These are phyloP conservation scores for Aurelia aurita complex sp. Pacific DNA, from an alignment of 30 jellyfish, hydroid and myxozoan species.

Conservation along the genomic window DNA sequence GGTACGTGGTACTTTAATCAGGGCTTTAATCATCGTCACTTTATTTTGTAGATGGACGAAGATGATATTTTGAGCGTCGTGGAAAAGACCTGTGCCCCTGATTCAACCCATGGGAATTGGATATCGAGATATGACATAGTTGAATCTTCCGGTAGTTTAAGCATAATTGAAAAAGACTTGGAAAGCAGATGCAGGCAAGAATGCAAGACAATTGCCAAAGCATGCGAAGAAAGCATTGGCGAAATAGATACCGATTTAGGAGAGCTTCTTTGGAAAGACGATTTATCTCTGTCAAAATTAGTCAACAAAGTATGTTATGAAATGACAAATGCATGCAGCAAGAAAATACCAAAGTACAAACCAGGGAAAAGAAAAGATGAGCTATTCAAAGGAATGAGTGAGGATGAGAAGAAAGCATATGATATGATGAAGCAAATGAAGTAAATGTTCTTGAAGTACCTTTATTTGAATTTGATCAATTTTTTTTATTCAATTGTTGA, in stretches of 20 bases:
- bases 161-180: conserved; percentile 53
- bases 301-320: conserved; percentile 79
- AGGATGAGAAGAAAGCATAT: conserved; percentile 80
- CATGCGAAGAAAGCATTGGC: conserved; percentile 92
- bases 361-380: conserved; percentile 81
- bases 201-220: conserved; percentile 86
- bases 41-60: conserved; percentile 74
- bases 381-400: conserved; percentile 70
- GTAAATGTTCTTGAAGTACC: conserved; percentile 34
- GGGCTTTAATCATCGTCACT: background rate
- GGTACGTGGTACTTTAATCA: no score
- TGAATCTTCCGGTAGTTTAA: conserved; percentile 38
- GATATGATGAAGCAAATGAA: conserved; percentile 86
- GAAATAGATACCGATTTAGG: conserved; percentile 96
- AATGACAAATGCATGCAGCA: conserved; percentile 70
- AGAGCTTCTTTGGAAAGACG: conserved; percentile 86
- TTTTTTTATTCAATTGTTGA: no score
- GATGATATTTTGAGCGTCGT: conserved; percentile 82
- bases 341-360: conserved; percentile 41
- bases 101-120: conserved; percentile 81
- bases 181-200: conserved; percentile 85
- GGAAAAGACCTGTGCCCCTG: conserved; percentile 81
- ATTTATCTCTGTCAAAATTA: conserved; percentile 54
- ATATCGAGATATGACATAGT: conserved; percentile 69
- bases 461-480: no score